Conservation (phyloP, 2,888 invertebrate species). For the Piscicola geometra region DNA sequence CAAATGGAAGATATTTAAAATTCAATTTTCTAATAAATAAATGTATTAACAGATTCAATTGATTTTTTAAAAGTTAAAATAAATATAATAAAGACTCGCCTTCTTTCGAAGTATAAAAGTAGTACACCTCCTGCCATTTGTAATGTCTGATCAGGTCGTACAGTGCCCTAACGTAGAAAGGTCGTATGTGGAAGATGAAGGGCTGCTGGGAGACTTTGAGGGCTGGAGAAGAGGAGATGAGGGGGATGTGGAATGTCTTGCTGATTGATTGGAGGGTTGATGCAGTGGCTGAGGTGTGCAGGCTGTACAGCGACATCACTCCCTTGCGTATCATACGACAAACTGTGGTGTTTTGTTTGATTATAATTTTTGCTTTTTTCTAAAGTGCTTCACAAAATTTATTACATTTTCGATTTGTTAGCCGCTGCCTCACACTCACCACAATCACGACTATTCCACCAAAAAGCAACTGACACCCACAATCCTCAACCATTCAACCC, state of each 20-base stretch:
- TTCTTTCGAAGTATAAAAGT: slow-evolving; percentile 77
- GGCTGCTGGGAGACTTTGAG: slow-evolving; percentile 44
- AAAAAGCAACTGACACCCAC: no score
- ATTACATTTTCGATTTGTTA: no score
- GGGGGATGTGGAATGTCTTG: slow-evolving; percentile 50
- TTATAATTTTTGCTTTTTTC: no score
- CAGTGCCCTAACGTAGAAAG: slow-evolving; percentile 89
- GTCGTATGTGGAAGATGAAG: slow-evolving; percentile 67
- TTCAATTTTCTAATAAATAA: no score
- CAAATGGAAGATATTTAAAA: no score
- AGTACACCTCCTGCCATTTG: slow-evolving; percentile 81
- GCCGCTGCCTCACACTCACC: no score
- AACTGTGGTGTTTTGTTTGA: slow-evolving; percentile 48
- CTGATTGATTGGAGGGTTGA: slow-evolving; percentile 52
- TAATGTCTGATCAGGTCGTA: slow-evolving; percentile 89
- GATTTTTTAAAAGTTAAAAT: not conserved
- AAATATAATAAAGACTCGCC: no score
- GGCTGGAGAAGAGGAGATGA: slow-evolving; percentile 48
- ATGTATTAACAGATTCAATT: not conserved
- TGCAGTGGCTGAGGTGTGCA: slow-evolving; percentile 47
- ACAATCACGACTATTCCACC: no score
- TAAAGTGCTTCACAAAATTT: no score
- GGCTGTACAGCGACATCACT: slow-evolving; percentile 48
- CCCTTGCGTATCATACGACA: slow-evolving; percentile 48
- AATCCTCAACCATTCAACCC: no score